phyloP scores from a whole-genome alignment of 1,140 invertebrate species.

The Spodoptera litura region DNA sequence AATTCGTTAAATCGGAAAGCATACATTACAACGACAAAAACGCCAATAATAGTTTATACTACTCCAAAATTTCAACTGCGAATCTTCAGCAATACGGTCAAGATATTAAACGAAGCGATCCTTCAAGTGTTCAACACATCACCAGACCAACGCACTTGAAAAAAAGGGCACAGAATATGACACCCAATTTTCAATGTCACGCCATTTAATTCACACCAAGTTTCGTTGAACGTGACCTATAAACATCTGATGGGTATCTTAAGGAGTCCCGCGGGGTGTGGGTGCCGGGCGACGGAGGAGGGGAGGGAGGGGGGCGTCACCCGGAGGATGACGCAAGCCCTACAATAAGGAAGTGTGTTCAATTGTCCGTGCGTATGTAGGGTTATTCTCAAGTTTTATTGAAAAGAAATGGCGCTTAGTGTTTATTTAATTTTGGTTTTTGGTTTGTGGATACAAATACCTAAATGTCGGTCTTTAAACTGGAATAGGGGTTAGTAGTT shows the following conservation, averaged over 20 bases:
- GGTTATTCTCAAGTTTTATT: conserved; percentile 50
- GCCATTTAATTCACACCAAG: conserved; percentile 14
- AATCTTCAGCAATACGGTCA: no score
- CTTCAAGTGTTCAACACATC: no score
- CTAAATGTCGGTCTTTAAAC: no score
- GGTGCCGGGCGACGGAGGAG: not conserved
- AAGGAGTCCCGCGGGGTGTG: conserved; percentile 10
- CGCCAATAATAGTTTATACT: no score
- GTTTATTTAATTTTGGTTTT: no score
- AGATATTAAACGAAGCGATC: no score
- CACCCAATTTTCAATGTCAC: conserved; percentile 22
- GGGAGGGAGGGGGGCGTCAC: conserved; percentile 15
- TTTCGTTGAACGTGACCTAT: conserved; percentile 13
- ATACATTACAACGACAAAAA: no score
- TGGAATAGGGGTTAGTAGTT: no score
- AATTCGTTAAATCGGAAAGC: no score
- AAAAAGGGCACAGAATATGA: not conserved
- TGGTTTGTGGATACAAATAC: no score
- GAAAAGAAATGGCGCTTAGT: no score
- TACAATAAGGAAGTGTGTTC: conserved; percentile 69
- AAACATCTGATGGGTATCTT: conserved; percentile 6
- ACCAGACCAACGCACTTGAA: not conserved
- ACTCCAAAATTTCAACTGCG: no score
- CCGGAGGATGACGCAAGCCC: conserved; percentile 58
- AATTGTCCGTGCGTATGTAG: conserved; percentile 58